These are phyloP conservation scores for Pollenia amentaria DNA, from an alignment of 2,888 invertebrate species.

Conservation along the genomic window DNA sequence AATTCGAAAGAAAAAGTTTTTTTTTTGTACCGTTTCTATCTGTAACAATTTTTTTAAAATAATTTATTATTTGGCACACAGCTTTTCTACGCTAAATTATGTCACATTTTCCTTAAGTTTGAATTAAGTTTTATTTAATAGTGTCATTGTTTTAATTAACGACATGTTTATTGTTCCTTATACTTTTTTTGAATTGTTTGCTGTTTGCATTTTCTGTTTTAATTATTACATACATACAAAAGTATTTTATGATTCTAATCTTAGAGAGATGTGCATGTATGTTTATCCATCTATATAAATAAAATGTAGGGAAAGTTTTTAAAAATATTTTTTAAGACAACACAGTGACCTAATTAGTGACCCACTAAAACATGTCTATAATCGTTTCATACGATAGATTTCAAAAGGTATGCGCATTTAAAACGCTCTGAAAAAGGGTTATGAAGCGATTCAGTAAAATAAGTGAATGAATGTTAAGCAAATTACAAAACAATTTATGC, in stretches of 20 bases:
- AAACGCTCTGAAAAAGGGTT: no score
- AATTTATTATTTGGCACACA: constrained; percentile 74
- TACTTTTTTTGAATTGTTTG: background rate
- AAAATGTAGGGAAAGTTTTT: background rate
- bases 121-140: constrained; percentile 73
- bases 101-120: constrained; percentile 74
- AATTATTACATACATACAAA: constrained; percentile 38
- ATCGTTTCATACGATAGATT: no score
- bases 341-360: no score
- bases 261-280: background rate
- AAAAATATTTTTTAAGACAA: background rate
- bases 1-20: constrained; percentile 69
- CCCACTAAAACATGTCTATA: no score
- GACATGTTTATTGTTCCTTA: constrained; percentile 65
- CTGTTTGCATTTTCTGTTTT: constrained; percentile 34
- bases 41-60: constrained; percentile 67
- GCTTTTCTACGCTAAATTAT: constrained; percentile 73
- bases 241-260: constrained; percentile 43
- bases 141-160: constrained; percentile 74
- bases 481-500: no score
- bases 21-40: constrained; percentile 58
- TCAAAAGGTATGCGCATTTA: no score
- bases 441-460: no score
- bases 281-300: background rate
- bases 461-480: no score